Evolutionary conservation across 2,113 vertebrate species (phyloP), one percentile per base, ranked within the genome.

Genomic region (Melanocharis versteri): DNA sequence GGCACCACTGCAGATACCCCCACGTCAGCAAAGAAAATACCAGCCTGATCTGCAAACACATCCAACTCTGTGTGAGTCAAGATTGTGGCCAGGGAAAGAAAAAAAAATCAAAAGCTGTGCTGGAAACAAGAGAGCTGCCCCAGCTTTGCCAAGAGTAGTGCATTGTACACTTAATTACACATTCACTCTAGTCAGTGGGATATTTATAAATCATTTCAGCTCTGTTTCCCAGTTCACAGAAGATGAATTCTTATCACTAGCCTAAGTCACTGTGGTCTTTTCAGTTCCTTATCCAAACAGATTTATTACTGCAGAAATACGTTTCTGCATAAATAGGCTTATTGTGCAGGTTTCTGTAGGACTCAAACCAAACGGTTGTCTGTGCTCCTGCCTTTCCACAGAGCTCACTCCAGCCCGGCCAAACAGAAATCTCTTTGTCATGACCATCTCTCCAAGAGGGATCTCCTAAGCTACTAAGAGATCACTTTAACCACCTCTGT

Each of bases 281-380:
- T 92, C 93, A 93, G 92, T 40, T 96, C 79, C 85, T 88, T 92
- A 94, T 83, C 90, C 93, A 96, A 96, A 92, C 1, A 93, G 85
- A 90, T 90, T 96, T 94, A 89, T 86, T 86, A 56, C 79, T 92
- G 87, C 47, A 94, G 92, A 93, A 96, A 83, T 79, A 85, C 1
- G 6, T 83, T 93, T 83, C 93, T 75, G 76, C 68, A 64, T 77
- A 83, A 90, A 95, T 12, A n/a, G 93, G 82, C 28, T 95, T 28
- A 70, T 83, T 96, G 93, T 93, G 90, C 62, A 73, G 54, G 75
- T 50, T 91, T 47, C 82, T 80, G 82, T 3, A 85, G 91, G 87
- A 13, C 75, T 83, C 69, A 26, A 37, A 62, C 53, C 90, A 13
- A 94, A 60, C 0, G 21, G 84, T 13, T 77, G 54, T 11, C 37